Percentiles rank a stretch among this genome's conserved stretches.
Evolutionary conservation across 2,888 invertebrate species (phyloP).

Genomic region (Antitype chi): DNA sequence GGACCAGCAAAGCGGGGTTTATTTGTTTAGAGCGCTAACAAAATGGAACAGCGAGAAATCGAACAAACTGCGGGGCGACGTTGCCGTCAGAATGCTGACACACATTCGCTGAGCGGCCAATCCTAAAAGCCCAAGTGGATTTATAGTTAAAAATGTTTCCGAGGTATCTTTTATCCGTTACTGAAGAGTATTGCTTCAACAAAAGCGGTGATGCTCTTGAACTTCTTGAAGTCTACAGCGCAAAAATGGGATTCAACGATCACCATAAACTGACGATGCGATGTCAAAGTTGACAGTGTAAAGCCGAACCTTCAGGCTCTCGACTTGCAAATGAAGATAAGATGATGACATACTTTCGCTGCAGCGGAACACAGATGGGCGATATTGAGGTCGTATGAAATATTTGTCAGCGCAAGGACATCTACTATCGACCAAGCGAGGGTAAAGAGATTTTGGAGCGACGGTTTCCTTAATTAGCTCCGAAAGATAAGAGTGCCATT

Average conservation of each 20-base stretch:
- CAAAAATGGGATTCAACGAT: conserved; percentile 45
- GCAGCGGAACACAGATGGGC: conserved; percentile 37
- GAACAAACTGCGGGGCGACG: conserved; percentile 68
- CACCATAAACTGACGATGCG: conserved; percentile 45
- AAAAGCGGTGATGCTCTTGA: conserved; percentile 47
- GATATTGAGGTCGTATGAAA: conserved; percentile 56
- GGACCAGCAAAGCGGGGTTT: conserved; percentile 65
- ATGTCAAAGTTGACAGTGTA: conserved; percentile 50
- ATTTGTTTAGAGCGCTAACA: conserved; percentile 71
- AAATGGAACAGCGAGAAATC: conserved; percentile 70
- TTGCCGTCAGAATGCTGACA: conserved; percentile 65
- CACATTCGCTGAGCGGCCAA: conserved; percentile 67
- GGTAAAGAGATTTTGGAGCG: conserved; percentile 54
- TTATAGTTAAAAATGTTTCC: conserved; percentile 65
- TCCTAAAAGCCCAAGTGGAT: conserved; percentile 66
- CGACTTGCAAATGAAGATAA: conserved; percentile 62
- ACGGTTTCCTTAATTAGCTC: conserved; percentile 48
- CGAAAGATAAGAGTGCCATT: conserved; percentile 50
- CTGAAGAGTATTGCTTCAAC: conserved; percentile 48
- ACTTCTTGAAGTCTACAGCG: conserved; percentile 30
- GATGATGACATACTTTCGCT: conserved; percentile 51
- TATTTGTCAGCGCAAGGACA: conserved; percentile 53
- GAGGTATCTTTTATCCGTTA: conserved; percentile 48
- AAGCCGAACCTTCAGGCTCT: conserved; percentile 50
- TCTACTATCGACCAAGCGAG: conserved; percentile 40